Percentiles rank a stretch among this genome's conserved stretches.
Evolutionary conservation across 2,113 vertebrate genomes (phyloP).

Genomic region (Heptranchias perlo): DNA sequence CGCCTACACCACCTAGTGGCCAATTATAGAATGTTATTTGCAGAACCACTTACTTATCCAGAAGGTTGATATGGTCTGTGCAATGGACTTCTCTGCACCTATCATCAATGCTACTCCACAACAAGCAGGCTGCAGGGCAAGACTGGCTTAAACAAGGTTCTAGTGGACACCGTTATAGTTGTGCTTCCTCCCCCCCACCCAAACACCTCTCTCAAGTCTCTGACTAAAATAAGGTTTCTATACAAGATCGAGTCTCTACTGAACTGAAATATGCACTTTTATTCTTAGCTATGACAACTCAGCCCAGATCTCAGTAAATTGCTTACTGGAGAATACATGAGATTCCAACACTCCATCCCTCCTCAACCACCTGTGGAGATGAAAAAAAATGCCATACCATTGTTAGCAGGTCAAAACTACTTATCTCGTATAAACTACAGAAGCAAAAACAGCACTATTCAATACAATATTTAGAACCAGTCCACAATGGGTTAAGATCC

Average conservation of each 20-base stretch:
- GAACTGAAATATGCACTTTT: background rate
- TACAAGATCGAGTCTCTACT: background rate
- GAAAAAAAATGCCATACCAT: no score
- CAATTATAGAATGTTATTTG: background rate
- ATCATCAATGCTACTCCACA: no score
- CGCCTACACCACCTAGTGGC: background rate
- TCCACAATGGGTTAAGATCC: no score
- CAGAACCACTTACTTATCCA: background rate
- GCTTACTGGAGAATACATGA: background rate
- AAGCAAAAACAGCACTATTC: no score
- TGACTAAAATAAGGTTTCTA: background rate
- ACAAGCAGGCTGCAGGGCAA: background rate
- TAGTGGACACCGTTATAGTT: background rate
- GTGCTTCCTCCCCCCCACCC: background rate
- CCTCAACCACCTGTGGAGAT: no score
- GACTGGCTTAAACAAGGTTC: background rate
- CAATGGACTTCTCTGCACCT: background rate
- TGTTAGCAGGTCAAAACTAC: no score
- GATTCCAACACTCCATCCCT: no score
- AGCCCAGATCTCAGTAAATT: background rate
- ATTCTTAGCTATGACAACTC: background rate
- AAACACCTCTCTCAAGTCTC: background rate
- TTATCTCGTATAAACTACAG: no score
- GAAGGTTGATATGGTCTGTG: background rate
- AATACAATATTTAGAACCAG: no score